Percentiles rank a stretch among this genome's conserved stretches.
Conservation (phyloP, 2,888 invertebrate species). For the Tinea pellionella region DNA sequence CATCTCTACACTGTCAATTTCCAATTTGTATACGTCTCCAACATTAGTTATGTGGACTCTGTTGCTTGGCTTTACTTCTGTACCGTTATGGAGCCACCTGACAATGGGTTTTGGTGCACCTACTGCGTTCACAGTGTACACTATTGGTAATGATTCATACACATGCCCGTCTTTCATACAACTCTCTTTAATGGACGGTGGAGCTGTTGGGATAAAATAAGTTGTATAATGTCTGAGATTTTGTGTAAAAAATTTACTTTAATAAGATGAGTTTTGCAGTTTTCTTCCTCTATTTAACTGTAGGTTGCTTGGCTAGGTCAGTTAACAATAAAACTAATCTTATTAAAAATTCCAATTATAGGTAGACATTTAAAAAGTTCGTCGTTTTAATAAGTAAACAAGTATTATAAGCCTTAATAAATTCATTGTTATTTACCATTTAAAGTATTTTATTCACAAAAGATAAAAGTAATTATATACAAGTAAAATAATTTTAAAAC, state of each 20-base stretch:
- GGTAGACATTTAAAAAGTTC: no score
- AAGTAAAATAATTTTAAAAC: not conserved
- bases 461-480: not conserved
- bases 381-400: no score
- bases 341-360: no score
- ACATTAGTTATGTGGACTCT: constrained; percentile 73
- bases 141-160: constrained; percentile 84
- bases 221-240: not conserved
- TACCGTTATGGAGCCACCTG: constrained; percentile 82
- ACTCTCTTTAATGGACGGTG: constrained; percentile 78
- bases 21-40: constrained; percentile 79
- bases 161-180: constrained; percentile 79
- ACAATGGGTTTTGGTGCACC: constrained; percentile 83
- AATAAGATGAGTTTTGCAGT: no score
- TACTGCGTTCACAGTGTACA: constrained; percentile 81
- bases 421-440: no score
- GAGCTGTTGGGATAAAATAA: constrained; percentile 53
- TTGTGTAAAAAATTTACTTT: no score
- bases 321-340: no score
- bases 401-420: no score
- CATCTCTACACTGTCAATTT: constrained; percentile 75
- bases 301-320: no score
- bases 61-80: constrained; percentile 75
- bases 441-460: not conserved
- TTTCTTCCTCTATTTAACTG: no score